Evolutionary conservation across 1,140 invertebrate genomes (phyloP).

Genomic region (Penaeus vannamei): DNA sequence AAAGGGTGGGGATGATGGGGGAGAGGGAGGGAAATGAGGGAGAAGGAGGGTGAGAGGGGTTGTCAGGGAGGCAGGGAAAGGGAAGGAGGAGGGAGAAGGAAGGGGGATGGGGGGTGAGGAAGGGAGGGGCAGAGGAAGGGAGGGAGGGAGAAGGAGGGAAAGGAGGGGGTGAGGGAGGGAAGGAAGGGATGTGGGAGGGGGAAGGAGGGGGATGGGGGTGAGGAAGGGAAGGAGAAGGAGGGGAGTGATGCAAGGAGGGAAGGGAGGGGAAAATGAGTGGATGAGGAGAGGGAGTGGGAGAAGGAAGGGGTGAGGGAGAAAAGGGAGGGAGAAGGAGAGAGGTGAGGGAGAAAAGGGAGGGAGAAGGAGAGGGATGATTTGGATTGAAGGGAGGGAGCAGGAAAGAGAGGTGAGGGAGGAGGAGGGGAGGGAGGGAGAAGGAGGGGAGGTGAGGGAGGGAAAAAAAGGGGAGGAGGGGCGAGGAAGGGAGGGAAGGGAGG

Average conservation of each 20-base stretch:
- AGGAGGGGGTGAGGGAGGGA: neutral
- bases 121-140: too few species aligned
- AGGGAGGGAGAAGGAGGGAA: neutral
- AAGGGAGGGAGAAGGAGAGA: too few species aligned
- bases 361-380: too few species aligned
- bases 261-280: neutral
- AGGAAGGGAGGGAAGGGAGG: neutral
- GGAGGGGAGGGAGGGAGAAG: neutral
- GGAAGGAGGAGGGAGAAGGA: neutral
- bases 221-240: too few species aligned
- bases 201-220: neutral
- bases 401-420: too few species aligned
- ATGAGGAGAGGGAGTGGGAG: too few species aligned
- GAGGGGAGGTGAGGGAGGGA: neutral
- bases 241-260: too few species aligned
- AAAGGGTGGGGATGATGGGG: too few species aligned
- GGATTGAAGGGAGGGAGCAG: too few species aligned
- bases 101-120: too few species aligned
- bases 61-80: neutral
- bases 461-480: neutral
- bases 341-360: too few species aligned
- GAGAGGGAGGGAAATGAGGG: neutral
- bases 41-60: neutral
- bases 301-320: too few species aligned
- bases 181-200: neutral